Evolutionary conservation across 2,113 vertebrate genomes (phyloP), one percentile per base, ranked within the genome.

Genomic region (Sylvietta virens): DNA sequence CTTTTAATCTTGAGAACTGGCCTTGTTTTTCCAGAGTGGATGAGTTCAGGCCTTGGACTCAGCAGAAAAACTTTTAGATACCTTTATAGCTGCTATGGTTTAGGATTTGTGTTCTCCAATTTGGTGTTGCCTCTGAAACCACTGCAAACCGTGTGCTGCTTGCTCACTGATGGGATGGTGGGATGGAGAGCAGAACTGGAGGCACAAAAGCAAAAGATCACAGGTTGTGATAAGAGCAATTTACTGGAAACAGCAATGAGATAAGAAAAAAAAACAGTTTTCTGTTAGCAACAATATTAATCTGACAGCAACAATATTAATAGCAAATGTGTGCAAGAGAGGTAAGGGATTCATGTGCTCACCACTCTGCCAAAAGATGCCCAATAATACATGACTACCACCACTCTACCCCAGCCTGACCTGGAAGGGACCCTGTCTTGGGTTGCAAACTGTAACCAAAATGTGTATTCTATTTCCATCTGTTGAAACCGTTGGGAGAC

Each of bases 331-430:
- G 15, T 81, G 21, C 27, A 66, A 39, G 77, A 28, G 15, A n/a
- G 9, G 18, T 16, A 33, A 73, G 22, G 20, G 15, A 57, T 33
- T 65, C 2, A 14, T 28, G 24, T 11, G 13, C 23, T 45, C 33
- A 58, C 10, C 10, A 33, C 31, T 72, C 5, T 73, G 9, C 15
- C 51, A n/a, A 51, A 30, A 7, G 13, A 33, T 65, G 22, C 15
- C 23, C 0, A 7, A 3, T 13, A 37, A 13, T 14, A 13, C 27
- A 18, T 48, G 18, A 17, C 18, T 4, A 4, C 7, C 4, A 2
- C 9, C 35, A 57, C 0, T 1, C 35, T 57, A 85, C 15, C 17
- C 51, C 0, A 1, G 5, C 28, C 42, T 48, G 37, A 20, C 19
- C 45, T 44, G 39, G 51, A 58, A 73, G 10, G 15, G 19, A 19